Evolutionary conservation across 2,888 invertebrate species (phyloP).

Genomic region (Torymus aiolomorphi): DNA sequence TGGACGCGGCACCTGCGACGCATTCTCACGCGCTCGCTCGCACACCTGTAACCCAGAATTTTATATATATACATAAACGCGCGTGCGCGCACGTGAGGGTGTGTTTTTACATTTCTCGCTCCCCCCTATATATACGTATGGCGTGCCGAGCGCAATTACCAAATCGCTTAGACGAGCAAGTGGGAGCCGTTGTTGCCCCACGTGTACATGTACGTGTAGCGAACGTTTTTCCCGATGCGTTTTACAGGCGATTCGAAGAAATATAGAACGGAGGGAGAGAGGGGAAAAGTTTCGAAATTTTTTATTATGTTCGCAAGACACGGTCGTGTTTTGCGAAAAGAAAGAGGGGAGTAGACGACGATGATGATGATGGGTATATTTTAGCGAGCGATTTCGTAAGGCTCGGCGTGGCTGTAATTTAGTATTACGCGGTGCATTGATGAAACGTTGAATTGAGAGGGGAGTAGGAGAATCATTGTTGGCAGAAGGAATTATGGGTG

Average conservation of each 20-base stretch:
- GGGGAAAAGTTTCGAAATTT: constrained; percentile 26
- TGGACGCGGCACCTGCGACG: constrained; percentile 70
- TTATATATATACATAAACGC: constrained; percentile 46
- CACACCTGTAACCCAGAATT: constrained; percentile 70
- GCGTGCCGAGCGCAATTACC: constrained; percentile 45
- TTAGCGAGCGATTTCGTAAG: too few relatives aligned
- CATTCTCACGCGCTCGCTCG: constrained; percentile 71
- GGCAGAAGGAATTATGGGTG: too few relatives aligned
- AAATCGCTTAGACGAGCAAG: constrained; percentile 53
- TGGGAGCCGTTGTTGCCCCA: not conserved
- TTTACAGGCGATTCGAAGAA: not conserved
- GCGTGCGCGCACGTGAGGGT: constrained; percentile 42
- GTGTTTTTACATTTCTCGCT: constrained; percentile 4
- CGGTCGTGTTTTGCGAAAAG: too few relatives aligned
- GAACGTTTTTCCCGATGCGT: too few relatives aligned
- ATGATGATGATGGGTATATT: too few relatives aligned
- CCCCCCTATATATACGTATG: not conserved
- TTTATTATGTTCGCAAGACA: not conserved
- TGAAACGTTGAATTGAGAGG: too few relatives aligned
- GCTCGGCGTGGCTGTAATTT: too few relatives aligned
- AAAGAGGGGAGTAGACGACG: too few relatives aligned
- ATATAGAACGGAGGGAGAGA: not conserved
- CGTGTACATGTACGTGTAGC: too few relatives aligned
- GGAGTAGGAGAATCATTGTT: too few relatives aligned
- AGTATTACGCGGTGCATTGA: too few relatives aligned